Evolutionary conservation across 2,797 vertebrate genomes (phyloP), one percentile per base, ranked within the genome.

Genomic region (Crenuchus spilurus): DNA sequence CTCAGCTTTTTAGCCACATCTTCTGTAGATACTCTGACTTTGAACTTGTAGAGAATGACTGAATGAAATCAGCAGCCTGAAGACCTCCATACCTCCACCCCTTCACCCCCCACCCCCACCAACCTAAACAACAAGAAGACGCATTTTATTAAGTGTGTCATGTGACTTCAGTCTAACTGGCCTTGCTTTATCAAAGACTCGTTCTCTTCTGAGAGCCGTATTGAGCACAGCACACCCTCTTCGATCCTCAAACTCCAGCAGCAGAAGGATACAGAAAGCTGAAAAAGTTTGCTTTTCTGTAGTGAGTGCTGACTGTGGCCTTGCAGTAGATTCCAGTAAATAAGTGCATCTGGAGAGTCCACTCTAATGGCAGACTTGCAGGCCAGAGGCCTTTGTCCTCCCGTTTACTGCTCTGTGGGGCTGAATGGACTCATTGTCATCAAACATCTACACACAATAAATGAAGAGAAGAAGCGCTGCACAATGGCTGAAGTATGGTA

Each of bases 341-440:
- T 63, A 67, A 52, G 54, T 62, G 49, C 35, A 58, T 24, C 33
- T 39, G 57, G 69, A 24, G 60, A 39, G 6, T 72, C 66, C 67
- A 48, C 65, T 54, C 42, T 74, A 60, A 62, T 28, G 13, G 42
- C 64, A 63, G 28, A 74, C 67, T 71, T 31, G 48, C 52, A 44
- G 51, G 30, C 16, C 51, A 6, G 60, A 26, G 24, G 35, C 66
- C 60, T 75, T 72, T 72, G 72, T 81, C 44, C 31, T 79, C 80
- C 88, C 90, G 90, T 93, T 91, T 90, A 86, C 52, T 80, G 82
- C 88, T 88, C 89, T 88, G 77, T 89, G 87, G 78, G 8, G n/a
- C 84, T 94, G 89, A 94, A 94, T 92, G 87, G 87, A 63, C 74
- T 89, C 88, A 92, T 94, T 94, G 93, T 95, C 90, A 87, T 84